Percentiles rank a stretch among this genome's conserved stretches.
Conservation (phyloP, 2,797 vertebrate species). For the Otolemur crassicaudatus region DNA sequence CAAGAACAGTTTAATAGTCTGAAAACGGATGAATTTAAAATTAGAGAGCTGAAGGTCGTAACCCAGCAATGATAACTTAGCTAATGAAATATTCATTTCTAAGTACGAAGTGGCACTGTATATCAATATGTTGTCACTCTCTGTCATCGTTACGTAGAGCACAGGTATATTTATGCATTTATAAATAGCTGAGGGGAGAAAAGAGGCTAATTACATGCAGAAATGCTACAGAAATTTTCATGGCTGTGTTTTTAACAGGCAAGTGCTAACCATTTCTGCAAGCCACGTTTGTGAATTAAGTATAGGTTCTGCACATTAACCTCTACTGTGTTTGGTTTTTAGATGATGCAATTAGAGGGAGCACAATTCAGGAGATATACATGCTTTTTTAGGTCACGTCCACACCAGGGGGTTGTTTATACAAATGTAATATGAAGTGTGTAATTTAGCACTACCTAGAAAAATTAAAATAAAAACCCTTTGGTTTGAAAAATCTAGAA, state of each 20-base stretch:
- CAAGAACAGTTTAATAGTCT: slow-evolving; percentile 81
- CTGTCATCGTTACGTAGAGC: slow-evolving; percentile 83
- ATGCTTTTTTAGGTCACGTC: slow-evolving; percentile 62
- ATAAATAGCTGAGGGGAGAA: slow-evolving; percentile 79
- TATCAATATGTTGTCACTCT: slow-evolving; percentile 87
- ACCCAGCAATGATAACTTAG: slow-evolving; percentile 86
- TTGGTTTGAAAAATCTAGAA: slow-evolving; percentile 71
- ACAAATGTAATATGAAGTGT: slow-evolving; percentile 54
- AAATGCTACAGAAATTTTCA: slow-evolving; percentile 62
- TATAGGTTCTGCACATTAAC: slow-evolving; percentile 78
- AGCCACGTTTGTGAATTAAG: slow-evolving; percentile 80
- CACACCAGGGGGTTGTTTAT: slow-evolving; percentile 67
- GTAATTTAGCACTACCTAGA: slow-evolving; percentile 60
- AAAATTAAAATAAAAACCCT: slow-evolving; percentile 38
- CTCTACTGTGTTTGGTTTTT: slow-evolving; percentile 69
- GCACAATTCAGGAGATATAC: slow-evolving; percentile 32
- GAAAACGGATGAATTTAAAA: slow-evolving; percentile 87
- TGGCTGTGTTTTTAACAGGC: slow-evolving; percentile 56
- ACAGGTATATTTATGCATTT: slow-evolving; percentile 83
- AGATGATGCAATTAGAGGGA: slow-evolving; percentile 63
- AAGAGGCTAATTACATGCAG: slow-evolving; percentile 75
- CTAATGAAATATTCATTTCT: slow-evolving; percentile 89
- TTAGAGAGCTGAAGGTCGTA: slow-evolving; percentile 87
- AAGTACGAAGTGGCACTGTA: slow-evolving; percentile 79
- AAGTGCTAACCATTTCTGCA: slow-evolving; percentile 73